Conservation (phyloP, 2,888 invertebrate genomes). For the Adelphocoris suturalis region DNA sequence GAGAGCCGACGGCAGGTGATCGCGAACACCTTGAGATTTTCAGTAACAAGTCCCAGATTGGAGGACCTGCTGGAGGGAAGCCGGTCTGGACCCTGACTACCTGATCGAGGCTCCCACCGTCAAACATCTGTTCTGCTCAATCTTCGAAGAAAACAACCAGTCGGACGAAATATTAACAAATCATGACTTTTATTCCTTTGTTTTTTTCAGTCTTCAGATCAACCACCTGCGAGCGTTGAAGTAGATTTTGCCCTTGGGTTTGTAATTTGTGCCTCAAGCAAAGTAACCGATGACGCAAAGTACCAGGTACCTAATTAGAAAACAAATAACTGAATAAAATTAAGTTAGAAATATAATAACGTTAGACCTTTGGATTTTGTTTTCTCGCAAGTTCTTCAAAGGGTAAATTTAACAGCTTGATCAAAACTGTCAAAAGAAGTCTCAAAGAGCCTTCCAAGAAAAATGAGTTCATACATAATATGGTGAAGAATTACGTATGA, state of each 20-base stretch:
- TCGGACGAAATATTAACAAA: constrained; percentile 26
- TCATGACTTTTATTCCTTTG: constrained; percentile 14
- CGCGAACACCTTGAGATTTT: constrained; percentile 65
- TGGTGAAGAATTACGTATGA: too few relatives aligned
- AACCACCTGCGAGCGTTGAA: constrained; percentile 44
- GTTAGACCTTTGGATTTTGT: too few relatives aligned
- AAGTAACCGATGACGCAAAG: too few relatives aligned
- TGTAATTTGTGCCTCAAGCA: neutral
- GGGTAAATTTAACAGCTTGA: too few relatives aligned
- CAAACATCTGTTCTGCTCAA: constrained; percentile 63
- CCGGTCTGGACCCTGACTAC: constrained; percentile 32
- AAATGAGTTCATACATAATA: too few relatives aligned
- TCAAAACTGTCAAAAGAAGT: too few relatives aligned
- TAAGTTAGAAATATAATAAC: too few relatives aligned
- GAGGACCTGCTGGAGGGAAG: constrained; percentile 7
- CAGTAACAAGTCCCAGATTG: constrained; percentile 66
- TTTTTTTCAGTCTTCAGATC: neutral
- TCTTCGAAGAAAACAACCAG: constrained; percentile 49
- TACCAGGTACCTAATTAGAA: too few relatives aligned
- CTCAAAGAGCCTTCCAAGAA: too few relatives aligned
- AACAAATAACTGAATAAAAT: too few relatives aligned
- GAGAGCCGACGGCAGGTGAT: constrained; percentile 65
- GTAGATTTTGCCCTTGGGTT: neutral
- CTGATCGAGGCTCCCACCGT: constrained; percentile 56
- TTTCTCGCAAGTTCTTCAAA: too few relatives aligned